Conservation (phyloP, 2,797 vertebrate genomes). For the Poecilia gillii region DNA sequence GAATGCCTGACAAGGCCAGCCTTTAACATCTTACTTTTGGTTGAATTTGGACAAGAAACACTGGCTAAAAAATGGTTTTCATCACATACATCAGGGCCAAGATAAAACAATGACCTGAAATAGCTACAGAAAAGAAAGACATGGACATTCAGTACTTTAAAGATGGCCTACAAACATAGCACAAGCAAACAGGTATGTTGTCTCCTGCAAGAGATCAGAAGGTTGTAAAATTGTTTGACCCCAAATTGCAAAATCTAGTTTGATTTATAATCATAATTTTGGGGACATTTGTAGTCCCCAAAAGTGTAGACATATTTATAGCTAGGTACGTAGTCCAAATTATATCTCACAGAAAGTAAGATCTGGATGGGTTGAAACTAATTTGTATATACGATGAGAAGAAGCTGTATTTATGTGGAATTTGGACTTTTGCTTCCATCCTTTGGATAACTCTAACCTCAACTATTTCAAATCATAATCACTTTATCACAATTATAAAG, state of each 20-base stretch:
- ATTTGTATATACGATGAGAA: neutral
- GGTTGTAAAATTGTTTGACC: no score
- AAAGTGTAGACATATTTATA: no score
- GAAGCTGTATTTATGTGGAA: neutral
- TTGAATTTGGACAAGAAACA: neutral
- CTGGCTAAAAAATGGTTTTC: neutral
- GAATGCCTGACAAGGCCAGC: neutral
- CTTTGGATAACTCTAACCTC: neutral
- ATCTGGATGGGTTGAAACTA: neutral
- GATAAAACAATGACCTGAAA: neutral
- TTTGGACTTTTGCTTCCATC: neutral
- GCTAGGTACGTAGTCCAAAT: no score
- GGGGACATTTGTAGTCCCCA: no score
- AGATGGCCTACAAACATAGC: neutral
- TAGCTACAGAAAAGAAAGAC: neutral
- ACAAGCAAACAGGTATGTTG: neutral
- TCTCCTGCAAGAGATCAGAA: neutral
- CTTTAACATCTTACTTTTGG: neutral
- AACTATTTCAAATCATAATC: neutral
- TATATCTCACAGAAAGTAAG: neutral
- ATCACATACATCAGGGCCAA: neutral
- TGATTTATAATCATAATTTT: no score
- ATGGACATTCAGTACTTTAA: neutral
- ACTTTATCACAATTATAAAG: neutral
- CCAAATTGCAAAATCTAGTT: no score